Conservation (phyloP, 2,797 vertebrate species). For the Poliocrania exsul region DNA sequence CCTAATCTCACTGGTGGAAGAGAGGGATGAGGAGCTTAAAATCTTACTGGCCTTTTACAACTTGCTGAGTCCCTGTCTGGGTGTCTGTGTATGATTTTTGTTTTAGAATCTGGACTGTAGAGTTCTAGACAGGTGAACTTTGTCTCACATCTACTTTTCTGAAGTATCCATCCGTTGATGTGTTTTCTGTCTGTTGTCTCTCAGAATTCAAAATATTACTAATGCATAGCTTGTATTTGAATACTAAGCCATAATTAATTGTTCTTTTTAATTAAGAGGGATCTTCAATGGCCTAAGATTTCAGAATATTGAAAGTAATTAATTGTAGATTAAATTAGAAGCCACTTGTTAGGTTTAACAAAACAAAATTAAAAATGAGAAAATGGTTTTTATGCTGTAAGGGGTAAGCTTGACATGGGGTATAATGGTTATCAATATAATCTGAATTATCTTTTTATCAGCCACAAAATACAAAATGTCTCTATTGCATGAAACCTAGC, state of each 20-base stretch:
- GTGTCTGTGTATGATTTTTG: not conserved
- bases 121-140: not conserved
- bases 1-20: not conserved
- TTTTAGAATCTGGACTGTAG: not conserved
- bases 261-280: not conserved
- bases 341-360: not conserved
- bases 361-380: not conserved
- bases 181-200: not conserved
- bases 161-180: not conserved
- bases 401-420: not conserved
- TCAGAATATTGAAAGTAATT: slow-evolving; percentile 3
- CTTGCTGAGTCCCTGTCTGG: not conserved
- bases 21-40: not conserved
- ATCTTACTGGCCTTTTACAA: not conserved
- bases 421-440: not conserved
- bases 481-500: not conserved
- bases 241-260: slow-evolving; percentile 6
- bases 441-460: not conserved
- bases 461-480: not conserved
- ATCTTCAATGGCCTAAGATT: not conserved
- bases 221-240: not conserved
- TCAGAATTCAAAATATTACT: not conserved
- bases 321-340: slow-evolving; percentile 4
- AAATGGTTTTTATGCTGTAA: not conserved
- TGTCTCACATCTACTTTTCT: not conserved